A percentile compares a stretch with the other conserved stretches of the same genome.
Evolutionary conservation across 2,797 vertebrate species (phyloP).

Genomic region (Lepidocolaptes lacrymiger): DNA sequence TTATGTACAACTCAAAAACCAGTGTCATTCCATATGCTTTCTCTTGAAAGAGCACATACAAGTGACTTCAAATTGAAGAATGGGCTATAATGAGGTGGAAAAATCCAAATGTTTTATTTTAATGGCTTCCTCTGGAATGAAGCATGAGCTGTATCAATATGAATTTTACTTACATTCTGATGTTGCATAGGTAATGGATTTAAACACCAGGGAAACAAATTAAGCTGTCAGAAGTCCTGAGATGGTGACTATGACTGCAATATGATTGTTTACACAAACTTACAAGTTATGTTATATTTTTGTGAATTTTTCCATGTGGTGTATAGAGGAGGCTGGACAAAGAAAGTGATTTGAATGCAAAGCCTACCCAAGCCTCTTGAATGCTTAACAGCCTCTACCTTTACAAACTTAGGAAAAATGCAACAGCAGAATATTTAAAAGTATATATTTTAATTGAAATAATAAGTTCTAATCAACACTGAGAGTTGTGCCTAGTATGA

Average conservation of each 20-base stretch:
- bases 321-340: neutral
- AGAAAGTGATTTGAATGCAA: neutral
- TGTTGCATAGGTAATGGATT: neutral
- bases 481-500: neutral
- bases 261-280: neutral
- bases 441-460: neutral
- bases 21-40: neutral
- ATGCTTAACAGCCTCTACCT: neutral
- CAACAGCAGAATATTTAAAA: neutral
- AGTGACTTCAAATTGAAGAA: neutral
- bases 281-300: neutral
- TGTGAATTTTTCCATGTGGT: neutral
- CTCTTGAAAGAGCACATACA: neutral
- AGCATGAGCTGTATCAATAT: neutral
- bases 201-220: neutral
- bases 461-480: neutral
- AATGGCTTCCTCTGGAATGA: neutral
- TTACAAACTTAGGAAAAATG: neutral
- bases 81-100: neutral
- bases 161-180: neutral
- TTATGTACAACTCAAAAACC: neutral
- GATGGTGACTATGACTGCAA: neutral
- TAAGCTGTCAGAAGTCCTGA: neutral
- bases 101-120: slow-evolving; percentile 14
- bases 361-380: neutral